Conservation (phyloP, 2,888 invertebrate genomes). For the Abscondita cerata region DNA sequence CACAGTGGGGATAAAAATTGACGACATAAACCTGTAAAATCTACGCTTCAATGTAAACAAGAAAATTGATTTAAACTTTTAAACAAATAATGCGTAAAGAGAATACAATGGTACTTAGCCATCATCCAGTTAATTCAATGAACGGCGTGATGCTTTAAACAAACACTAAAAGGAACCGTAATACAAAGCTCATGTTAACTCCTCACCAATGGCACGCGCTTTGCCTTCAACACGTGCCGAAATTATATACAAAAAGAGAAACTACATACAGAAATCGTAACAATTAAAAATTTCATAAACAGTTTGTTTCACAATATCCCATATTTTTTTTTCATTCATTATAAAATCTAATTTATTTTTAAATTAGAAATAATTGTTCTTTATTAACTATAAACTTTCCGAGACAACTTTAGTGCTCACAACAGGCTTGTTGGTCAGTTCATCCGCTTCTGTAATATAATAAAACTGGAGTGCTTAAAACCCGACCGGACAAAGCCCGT, state of each 20-base stretch:
- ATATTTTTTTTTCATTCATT: too few relatives aligned
- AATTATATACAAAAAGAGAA: neutral
- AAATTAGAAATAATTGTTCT: slow-evolving; percentile 36
- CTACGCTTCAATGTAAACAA: neutral
- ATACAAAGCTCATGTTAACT: slow-evolving; percentile 19
- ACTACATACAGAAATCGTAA: neutral
- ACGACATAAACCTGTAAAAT: too few relatives aligned
- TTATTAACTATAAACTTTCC: slow-evolving; percentile 53
- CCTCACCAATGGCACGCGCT: slow-evolving; percentile 33
- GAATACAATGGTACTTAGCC: slow-evolving; percentile 49
- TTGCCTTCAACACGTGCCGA: slow-evolving; percentile 27
- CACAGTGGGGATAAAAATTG: too few relatives aligned
- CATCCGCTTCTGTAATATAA: slow-evolving; percentile 51
- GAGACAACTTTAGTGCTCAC: slow-evolving; percentile 56
- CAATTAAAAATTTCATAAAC: neutral
- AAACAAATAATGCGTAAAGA: slow-evolving; percentile 49
- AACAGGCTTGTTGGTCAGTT: slow-evolving; percentile 39
- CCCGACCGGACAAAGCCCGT: slow-evolving; percentile 53
- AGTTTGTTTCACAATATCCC: too few relatives aligned
- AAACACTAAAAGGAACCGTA: slow-evolving; percentile 44
- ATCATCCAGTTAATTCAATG: slow-evolving; percentile 55
- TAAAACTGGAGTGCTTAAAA: slow-evolving; percentile 59
- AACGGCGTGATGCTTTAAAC: slow-evolving; percentile 52
- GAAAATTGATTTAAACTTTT: slow-evolving; percentile 20
- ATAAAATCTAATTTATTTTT: slow-evolving; percentile 21